Conservation (phyloP, 2,888 invertebrate genomes). For the Cyclophora punctaria region DNA sequence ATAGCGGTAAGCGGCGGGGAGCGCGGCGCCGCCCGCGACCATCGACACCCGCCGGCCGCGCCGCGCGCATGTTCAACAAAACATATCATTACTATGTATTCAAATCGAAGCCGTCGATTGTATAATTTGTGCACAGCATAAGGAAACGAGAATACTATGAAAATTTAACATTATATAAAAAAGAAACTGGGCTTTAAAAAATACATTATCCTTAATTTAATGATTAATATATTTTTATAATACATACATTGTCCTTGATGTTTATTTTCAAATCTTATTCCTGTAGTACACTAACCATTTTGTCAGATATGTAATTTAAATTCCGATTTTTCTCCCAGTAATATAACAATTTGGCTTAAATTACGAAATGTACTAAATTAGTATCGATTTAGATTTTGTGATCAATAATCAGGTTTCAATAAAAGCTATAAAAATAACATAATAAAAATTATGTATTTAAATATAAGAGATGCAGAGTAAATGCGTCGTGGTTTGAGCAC, state of each 20-base stretch:
- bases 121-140: constrained; percentile 69
- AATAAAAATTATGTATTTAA: constrained; percentile 33
- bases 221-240: constrained; percentile 68
- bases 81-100: constrained; percentile 45
- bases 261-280: constrained; percentile 63
- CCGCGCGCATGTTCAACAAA: constrained; percentile 51
- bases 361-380: constrained; percentile 55
- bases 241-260: constrained; percentile 72
- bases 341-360: constrained; percentile 66
- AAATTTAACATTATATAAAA: constrained; percentile 68
- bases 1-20: constrained; percentile 9
- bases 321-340: constrained; percentile 73
- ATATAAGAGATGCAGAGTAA: constrained; percentile 16
- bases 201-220: constrained; percentile 71
- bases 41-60: constrained; percentile 22
- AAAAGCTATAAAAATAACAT: constrained; percentile 26
- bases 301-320: constrained; percentile 75
- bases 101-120: constrained; percentile 54
- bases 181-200: constrained; percentile 71
- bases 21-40: constrained; percentile 25
- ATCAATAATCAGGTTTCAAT: constrained; percentile 19
- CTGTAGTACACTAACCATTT: constrained; percentile 75
- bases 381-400: constrained; percentile 35
- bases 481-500: constrained; percentile 24
- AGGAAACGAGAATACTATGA: constrained; percentile 56